These are phyloP conservation scores for Clamator glandarius DNA, from an alignment of 2,797 vertebrate genomes.

Conservation along the genomic window DNA sequence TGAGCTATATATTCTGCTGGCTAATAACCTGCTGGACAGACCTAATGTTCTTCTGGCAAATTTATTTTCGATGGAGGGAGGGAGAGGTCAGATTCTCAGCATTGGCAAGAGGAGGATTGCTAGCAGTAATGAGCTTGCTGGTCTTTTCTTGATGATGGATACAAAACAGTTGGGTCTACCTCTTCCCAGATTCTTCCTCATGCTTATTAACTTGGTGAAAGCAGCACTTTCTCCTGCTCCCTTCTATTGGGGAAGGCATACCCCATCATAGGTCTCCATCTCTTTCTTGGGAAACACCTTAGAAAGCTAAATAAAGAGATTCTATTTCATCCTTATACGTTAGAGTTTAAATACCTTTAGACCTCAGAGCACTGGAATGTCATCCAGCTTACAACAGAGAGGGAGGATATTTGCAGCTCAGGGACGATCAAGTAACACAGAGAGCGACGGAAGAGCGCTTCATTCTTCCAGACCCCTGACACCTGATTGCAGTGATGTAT, in stretches of 20 bases:
- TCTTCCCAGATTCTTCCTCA: neutral
- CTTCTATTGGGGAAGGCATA: neutral
- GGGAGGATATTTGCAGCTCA: neutral
- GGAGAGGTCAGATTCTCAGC: neutral
- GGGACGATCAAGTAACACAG: neutral
- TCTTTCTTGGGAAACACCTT: neutral
- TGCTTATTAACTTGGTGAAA: neutral
- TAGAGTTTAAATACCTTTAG: neutral
- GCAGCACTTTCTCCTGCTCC: neutral
- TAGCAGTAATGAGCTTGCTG: neutral
- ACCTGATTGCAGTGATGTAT: neutral
- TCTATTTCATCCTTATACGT: neutral
- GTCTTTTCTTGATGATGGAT: neutral
- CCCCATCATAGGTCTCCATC: accelerated
- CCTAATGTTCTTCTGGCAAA: neutral
- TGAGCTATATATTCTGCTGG: neutral
- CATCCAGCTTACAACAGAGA: neutral
- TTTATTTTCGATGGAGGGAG: neutral
- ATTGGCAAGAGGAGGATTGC: neutral
- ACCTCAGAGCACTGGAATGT: conserved; percentile 8
- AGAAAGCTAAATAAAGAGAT: conserved; percentile 11
- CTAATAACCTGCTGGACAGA: neutral
- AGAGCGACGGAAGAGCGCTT: neutral
- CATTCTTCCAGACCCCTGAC: neutral
- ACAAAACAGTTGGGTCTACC: neutral